phyloP scores from a whole-genome alignment of 2,113 vertebrate species.

The Festucalex cinctus region DNA sequence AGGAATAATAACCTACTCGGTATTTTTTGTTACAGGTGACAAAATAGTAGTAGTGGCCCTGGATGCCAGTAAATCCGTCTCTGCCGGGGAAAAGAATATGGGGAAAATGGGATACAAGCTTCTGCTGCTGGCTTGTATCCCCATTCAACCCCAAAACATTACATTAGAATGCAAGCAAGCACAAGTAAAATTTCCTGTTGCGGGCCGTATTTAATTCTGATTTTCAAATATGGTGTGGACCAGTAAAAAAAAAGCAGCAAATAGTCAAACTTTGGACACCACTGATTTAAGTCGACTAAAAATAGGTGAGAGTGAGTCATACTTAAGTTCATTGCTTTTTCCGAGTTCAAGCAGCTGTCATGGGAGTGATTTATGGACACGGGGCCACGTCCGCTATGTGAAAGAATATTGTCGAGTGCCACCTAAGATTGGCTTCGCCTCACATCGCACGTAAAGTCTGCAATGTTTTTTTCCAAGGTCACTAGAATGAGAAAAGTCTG shows the following conservation, averaged over 20 bases:
- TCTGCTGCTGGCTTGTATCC: not conserved
- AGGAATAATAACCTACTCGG: not conserved
- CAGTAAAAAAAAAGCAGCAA: not conserved
- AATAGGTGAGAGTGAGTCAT: conserved; percentile 1
- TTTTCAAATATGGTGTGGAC: not conserved
- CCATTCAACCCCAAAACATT: not conserved
- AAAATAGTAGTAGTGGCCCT: not conserved
- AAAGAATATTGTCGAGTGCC: conserved; percentile 5
- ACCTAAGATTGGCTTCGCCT: conserved; percentile 9
- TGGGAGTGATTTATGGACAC: conserved; percentile 4
- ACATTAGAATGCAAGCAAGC: not conserved
- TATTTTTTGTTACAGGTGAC: not conserved
- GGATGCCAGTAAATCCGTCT: not conserved
- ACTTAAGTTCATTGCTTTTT: conserved; percentile 1
- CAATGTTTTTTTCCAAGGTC: conserved; percentile 1
- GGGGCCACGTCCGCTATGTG: not conserved
- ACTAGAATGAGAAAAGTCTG: conserved; percentile 3
- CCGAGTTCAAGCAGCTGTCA: conserved; percentile 6
- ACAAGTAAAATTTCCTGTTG: not conserved
- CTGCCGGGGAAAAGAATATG: not conserved
- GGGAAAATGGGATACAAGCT: not conserved
- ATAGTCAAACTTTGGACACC: not conserved
- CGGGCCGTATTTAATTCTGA: not conserved
- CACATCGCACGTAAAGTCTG: not conserved
- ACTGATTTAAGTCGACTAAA: not conserved